Conservation (phyloP, 2,888 invertebrate genomes). For the Hirtodrosophila confusa region DNA sequence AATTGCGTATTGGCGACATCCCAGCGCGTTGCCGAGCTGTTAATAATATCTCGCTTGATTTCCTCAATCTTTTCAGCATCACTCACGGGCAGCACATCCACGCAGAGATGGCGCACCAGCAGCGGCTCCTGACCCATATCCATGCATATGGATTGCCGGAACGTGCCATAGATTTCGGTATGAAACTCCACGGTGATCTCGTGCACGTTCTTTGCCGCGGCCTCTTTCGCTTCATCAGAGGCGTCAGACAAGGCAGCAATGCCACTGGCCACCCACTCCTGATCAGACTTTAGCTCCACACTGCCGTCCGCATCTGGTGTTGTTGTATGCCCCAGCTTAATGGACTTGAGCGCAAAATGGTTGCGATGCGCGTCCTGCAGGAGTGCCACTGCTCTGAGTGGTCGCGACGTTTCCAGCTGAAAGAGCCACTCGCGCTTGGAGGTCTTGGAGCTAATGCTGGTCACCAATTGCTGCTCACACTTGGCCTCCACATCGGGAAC, state of each 20-base stretch:
- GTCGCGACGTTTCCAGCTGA: slow-evolving; percentile 85
- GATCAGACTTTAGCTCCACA: slow-evolving; percentile 85
- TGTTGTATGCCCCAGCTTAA: slow-evolving; percentile 70
- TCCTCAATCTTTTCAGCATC: slow-evolving; percentile 88
- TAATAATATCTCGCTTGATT: slow-evolving; percentile 87
- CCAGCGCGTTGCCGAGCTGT: slow-evolving; percentile 88
- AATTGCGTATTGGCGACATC: slow-evolving; percentile 86
- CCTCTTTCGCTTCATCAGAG: slow-evolving; percentile 26
- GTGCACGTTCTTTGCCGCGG: slow-evolving; percentile 71
- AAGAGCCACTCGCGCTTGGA: slow-evolving; percentile 87
- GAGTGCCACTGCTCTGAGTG: slow-evolving; percentile 87
- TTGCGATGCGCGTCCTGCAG: slow-evolving; percentile 89
- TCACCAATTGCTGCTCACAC: slow-evolving; percentile 86
- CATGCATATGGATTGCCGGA: slow-evolving; percentile 91
- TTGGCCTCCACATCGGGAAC: slow-evolving; percentile 86
- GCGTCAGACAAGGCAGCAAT: slow-evolving; percentile 14
- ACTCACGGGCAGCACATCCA: slow-evolving; percentile 90
- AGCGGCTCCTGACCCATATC: slow-evolving; percentile 89
- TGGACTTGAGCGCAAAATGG: slow-evolving; percentile 87
- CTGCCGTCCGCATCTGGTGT: slow-evolving; percentile 35
- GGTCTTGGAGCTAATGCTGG: slow-evolving; percentile 87
- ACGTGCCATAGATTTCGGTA: slow-evolving; percentile 90
- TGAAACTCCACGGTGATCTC: slow-evolving; percentile 86
- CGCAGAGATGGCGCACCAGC: slow-evolving; percentile 88
- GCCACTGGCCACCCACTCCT: slow-evolving; percentile 85